Percentiles rank a stretch among this genome's conserved stretches.
Evolutionary conservation across 1,140 invertebrate genomes (phyloP).

Genomic region (Pogonomyrmex barbatus): DNA sequence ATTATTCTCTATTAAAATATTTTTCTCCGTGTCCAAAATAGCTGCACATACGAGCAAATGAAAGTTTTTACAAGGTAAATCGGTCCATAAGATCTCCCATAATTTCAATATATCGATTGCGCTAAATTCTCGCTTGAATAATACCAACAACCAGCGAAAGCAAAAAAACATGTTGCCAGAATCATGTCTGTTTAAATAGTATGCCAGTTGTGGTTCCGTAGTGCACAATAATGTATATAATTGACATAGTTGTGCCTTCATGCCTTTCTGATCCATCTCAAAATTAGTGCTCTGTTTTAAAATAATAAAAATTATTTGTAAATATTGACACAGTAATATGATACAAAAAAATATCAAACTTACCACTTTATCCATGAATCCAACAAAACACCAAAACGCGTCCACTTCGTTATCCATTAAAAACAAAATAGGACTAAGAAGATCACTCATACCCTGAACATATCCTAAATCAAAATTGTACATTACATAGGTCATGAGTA

Average conservation of each 20-base stretch:
- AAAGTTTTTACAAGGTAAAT: constrained; percentile 96
- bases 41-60: constrained; percentile 96
- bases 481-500: constrained; percentile 99
- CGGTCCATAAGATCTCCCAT: constrained; percentile 96
- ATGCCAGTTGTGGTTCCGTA: constrained; percentile 93
- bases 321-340: neutral
- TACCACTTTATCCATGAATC: constrained; percentile 98
- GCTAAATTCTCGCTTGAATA: constrained; percentile 94
- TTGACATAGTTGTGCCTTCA: constrained; percentile 96
- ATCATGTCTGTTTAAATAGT: constrained; percentile 95
- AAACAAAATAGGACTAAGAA: constrained; percentile 96
- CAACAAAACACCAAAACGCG: constrained; percentile 99
- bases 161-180: constrained; percentile 99
- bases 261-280: constrained; percentile 98
- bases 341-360: constrained; percentile 78
- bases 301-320: constrained; percentile 19
- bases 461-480: constrained; percentile 99
- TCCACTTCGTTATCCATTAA: constrained; percentile 97
- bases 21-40: constrained; percentile 95
- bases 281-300: constrained; percentile 94
- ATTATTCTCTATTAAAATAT: constrained; percentile 94
- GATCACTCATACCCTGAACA: constrained; percentile 98
- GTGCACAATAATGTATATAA: constrained; percentile 93
- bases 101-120: constrained; percentile 91
- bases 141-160: constrained; percentile 96